These are phyloP conservation scores for Luehdorfia chinensis DNA, from an alignment of 1,140 invertebrate genomes.

Conservation along the genomic window DNA sequence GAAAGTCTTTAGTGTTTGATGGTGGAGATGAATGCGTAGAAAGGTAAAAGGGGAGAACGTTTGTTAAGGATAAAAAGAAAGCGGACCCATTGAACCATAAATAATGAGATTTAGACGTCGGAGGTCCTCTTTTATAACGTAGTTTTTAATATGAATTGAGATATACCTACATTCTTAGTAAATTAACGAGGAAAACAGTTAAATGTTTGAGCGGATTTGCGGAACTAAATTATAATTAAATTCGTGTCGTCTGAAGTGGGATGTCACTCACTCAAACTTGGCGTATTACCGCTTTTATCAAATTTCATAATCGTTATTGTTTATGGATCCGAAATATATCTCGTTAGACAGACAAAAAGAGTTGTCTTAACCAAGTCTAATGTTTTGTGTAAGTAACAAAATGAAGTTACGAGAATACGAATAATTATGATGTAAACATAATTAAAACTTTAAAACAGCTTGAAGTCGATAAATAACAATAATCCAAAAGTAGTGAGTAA, in stretches of 20 bases:
- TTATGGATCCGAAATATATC: too few relatives aligned
- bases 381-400: too few relatives aligned
- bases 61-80: conserved; percentile 32
- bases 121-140: conserved; percentile 37
- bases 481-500: too few relatives aligned
- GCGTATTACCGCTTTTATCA: not conserved
- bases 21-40: conserved; percentile 12
- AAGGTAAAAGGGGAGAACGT: conserved; percentile 16
- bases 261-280: not conserved
- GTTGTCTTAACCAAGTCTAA: too few relatives aligned
- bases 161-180: conserved; percentile 1
- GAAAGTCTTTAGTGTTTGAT: conserved; percentile 10
- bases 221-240: not conserved
- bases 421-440: too few relatives aligned
- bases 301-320: not conserved
- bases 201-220: not conserved
- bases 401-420: too few relatives aligned
- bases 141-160: conserved; percentile 22
- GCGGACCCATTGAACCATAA: conserved; percentile 45
- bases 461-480: not conserved
- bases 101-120: conserved; percentile 48
- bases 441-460: too few relatives aligned
- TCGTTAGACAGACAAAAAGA: too few relatives aligned
- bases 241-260: not conserved
- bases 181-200: not conserved